Evolutionary conservation across 1,140 invertebrate genomes (phyloP).

Genomic region (Hyposmocoma kahamanoa): DNA sequence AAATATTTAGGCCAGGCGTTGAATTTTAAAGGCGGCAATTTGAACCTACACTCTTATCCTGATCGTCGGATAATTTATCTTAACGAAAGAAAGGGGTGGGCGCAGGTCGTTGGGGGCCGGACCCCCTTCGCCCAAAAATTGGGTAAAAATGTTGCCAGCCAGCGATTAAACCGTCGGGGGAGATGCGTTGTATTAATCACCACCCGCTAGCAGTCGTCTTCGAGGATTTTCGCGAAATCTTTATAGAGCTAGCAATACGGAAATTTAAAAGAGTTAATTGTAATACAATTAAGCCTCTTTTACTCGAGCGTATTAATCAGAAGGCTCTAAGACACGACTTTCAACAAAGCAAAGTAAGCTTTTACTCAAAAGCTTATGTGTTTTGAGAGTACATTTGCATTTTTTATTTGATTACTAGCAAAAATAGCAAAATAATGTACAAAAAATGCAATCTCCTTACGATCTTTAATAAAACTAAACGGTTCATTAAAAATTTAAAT

Average conservation of each 20-base stretch:
- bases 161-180: slow-evolving; percentile 70
- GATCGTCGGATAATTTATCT: slow-evolving; percentile 72
- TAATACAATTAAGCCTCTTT: no score
- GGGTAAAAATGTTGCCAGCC: slow-evolving; percentile 72
- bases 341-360: no score
- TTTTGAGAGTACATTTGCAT: no score
- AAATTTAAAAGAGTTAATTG: no score
- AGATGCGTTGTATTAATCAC: slow-evolving; percentile 73
- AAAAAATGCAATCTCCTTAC: no score
- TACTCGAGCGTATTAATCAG: no score
- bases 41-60: slow-evolving; percentile 71
- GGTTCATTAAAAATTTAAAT: no score
- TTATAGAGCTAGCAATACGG: slow-evolving; percentile 34
- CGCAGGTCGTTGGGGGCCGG: slow-evolving; percentile 19
- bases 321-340: no score
- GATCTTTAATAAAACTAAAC: no score
- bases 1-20: slow-evolving; percentile 61
- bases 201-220: slow-evolving; percentile 60
- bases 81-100: slow-evolving; percentile 71
- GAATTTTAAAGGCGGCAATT: slow-evolving; percentile 72
- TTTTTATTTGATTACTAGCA: no score
- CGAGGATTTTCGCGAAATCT: slow-evolving; percentile 41
- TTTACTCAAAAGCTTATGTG: no score
- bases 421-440: no score
- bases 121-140: slow-evolving; percentile 55